A percentile compares a stretch with the other conserved stretches of the same genome.
Evolutionary conservation across 2,113 vertebrate genomes (phyloP).

Genomic region (Candoia aspera): DNA sequence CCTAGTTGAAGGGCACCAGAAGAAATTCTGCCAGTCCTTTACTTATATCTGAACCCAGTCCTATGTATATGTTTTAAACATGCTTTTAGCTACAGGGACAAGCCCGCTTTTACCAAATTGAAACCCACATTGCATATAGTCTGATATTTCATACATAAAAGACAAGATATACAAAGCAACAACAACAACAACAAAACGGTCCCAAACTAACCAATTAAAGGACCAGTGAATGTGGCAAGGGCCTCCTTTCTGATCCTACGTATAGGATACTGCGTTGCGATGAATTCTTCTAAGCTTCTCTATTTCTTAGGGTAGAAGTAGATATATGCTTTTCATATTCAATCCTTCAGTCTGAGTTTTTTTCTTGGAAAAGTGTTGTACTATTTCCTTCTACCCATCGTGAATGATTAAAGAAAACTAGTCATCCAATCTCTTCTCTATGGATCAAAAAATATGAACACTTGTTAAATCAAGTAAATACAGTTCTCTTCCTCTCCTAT

Average conservation of each 20-base stretch:
- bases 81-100: background rate
- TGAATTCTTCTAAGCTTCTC: background rate
- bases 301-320: background rate
- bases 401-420: background rate
- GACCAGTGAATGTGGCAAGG: background rate
- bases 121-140: background rate
- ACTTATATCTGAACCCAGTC: background rate
- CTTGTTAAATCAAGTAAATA: background rate
- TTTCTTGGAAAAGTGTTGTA: background rate
- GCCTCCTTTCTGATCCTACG: constrained; percentile 33
- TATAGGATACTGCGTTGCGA: background rate
- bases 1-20: background rate
- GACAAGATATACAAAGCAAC: constrained; percentile 16
- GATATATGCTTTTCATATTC: background rate
- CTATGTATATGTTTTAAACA: background rate
- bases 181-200: constrained; percentile 32
- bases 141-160: constrained; percentile 1
- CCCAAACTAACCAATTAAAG: constrained; percentile 50
- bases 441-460: background rate
- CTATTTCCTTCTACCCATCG: background rate
- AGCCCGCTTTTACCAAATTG: background rate
- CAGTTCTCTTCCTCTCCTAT: too few species aligned
- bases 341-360: background rate
- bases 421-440: background rate
- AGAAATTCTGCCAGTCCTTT: background rate